Evolutionary conservation across 2,888 invertebrate genomes (phyloP).

Genomic region (Cyrtodaria siliqua): DNA sequence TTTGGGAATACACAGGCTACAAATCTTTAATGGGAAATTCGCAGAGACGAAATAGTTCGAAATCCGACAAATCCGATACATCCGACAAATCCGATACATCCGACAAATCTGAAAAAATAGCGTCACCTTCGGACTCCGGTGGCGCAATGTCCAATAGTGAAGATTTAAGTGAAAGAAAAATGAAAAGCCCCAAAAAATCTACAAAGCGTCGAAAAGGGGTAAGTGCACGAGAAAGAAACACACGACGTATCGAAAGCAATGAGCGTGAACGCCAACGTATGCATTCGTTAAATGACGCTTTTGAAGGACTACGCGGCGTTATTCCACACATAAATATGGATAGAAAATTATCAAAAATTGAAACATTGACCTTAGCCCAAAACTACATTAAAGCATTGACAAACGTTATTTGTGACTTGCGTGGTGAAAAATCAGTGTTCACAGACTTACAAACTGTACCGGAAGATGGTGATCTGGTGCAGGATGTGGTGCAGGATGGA

Average conservation of each 20-base stretch:
- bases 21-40: conserved; percentile 56
- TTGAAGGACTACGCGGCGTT: conserved; percentile 94
- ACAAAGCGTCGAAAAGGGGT: conserved; percentile 90
- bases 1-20: conserved; percentile 72
- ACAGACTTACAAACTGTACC: conserved; percentile 80
- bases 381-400: conserved; percentile 96
- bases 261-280: conserved; percentile 96
- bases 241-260: conserved; percentile 95
- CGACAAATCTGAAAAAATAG: conserved; percentile 76
- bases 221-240: conserved; percentile 94
- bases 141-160: conserved; percentile 79
- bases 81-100: conserved; percentile 82
- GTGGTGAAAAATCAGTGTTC: conserved; percentile 91
- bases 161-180: conserved; percentile 74
- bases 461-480: conserved; percentile 10
- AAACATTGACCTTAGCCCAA: conserved; percentile 94
- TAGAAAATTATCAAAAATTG: conserved; percentile 94
- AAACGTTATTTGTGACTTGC: conserved; percentile 93
- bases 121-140: conserved; percentile 82
- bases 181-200: conserved; percentile 73
- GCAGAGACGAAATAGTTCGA: conserved; percentile 63
- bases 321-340: conserved; percentile 95
- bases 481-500: conserved; percentile 25
- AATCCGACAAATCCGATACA: conserved; percentile 77
- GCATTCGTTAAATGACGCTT: conserved; percentile 96